Evolutionary conservation across 2,888 invertebrate genomes (phyloP), one percentile per base, ranked within the genome.

Genomic region (Quadriops clusia): DNA sequence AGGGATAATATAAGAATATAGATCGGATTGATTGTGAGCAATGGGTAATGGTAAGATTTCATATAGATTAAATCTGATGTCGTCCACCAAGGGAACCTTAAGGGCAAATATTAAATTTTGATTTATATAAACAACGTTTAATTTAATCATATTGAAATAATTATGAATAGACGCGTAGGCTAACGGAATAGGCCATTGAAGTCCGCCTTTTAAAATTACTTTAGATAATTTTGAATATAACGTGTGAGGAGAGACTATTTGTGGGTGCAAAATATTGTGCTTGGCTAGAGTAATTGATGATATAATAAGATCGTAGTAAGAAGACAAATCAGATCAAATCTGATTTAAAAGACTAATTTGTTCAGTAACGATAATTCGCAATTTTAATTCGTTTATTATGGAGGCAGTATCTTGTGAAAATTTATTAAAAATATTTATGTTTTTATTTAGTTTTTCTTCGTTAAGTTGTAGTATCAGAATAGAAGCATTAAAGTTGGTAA

Each of bases 401-500:
- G 23, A 26, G 4, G 18, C 33, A 3, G 23, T 30, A 27, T 28
- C 11, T 3, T 12, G 23, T 5, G 39, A 25, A 11, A 39, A 31
- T 3, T 37, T 23, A 23, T 42, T 35, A 16, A 42, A 33, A 29
- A 24, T 16, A 2, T 29, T 21, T 2, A 43, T 38, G 15, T 39
- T 39, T 9, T 34, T 23, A 17, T 40, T 37, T 11, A 40, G 18
- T 32, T 32, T 39, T 11, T 37, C 16, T 29, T 45, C 37, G 17
- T 46, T 44, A 11, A 14, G n/a, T 23, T 33, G 34, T 10, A 43
- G 29, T 5, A 31, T 23, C 30, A 11, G 15, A 5, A 42, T 27
- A 2, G 44, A 41, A 13, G 33, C 17, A 32, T 43, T 45, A 33
- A 43, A 42, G 26, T 42, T 38, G 5, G 18, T n/a, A 10, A 46